These are phyloP conservation scores for Channallabes apus DNA, from an alignment of 2,797 vertebrate genomes.

Conservation along the genomic window DNA sequence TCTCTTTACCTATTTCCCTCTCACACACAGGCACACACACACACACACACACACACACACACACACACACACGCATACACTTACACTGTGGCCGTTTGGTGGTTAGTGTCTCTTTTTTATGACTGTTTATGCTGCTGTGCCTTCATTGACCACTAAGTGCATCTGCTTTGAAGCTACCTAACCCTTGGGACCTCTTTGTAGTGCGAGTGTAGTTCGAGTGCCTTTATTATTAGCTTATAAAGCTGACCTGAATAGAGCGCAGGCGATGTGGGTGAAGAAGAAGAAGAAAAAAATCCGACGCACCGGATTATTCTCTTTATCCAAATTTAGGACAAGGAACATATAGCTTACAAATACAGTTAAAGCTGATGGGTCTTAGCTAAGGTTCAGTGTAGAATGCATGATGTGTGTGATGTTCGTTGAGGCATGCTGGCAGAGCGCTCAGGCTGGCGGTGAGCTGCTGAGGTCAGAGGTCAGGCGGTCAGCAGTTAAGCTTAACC, in stretches of 20 bases:
- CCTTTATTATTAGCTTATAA: slow-evolving; percentile 44
- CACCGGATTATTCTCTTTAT: slow-evolving; percentile 21
- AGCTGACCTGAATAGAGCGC: slow-evolving; percentile 37
- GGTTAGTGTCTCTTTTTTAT: slow-evolving; percentile 41
- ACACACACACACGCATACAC: slow-evolving; percentile 17
- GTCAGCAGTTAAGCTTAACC: slow-evolving; percentile 50
- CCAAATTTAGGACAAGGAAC: slow-evolving; percentile 16
- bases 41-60: slow-evolving; percentile 13
- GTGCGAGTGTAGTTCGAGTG: slow-evolving; percentile 35
- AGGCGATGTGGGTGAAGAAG: slow-evolving; percentile 24
- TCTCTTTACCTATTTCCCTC: slow-evolving; percentile 30
- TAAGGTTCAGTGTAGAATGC: slow-evolving; percentile 26
- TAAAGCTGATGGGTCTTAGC: slow-evolving; percentile 41
- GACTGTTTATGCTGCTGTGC: slow-evolving; percentile 37
- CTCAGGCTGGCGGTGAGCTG: slow-evolving; percentile 85
- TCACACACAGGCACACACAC: neutral
- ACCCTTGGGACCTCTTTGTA: slow-evolving; percentile 36
- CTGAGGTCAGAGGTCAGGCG: slow-evolving; percentile 69
- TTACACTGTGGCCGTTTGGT: slow-evolving; percentile 35
- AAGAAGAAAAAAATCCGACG: slow-evolving; percentile 15
- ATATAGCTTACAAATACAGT: neutral
- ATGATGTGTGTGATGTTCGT: slow-evolving; percentile 21
- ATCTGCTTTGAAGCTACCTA: slow-evolving; percentile 59
- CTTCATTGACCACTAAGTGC: slow-evolving; percentile 48
- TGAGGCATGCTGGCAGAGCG: slow-evolving; percentile 83